phyloP scores from a whole-genome alignment of 2,797 vertebrate genomes.

The Acanthurus lineatus region DNA sequence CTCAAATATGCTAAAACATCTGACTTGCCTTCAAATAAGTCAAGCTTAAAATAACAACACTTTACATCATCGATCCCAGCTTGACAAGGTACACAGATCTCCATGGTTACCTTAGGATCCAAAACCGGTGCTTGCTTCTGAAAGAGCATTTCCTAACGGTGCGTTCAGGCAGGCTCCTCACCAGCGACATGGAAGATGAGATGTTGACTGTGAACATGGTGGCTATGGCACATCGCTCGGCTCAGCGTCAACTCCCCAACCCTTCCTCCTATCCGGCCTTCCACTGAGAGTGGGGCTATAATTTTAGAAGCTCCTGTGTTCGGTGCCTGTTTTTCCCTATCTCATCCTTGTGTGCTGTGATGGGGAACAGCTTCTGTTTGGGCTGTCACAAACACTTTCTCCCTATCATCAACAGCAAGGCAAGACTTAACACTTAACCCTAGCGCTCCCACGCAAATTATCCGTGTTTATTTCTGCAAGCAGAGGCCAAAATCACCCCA shows the following conservation, averaged over 20 bases:
- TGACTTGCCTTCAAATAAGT: constrained; percentile 41
- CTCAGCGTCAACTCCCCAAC: constrained; percentile 38
- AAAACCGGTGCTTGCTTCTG: constrained; percentile 69
- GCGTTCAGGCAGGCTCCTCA: constrained; percentile 71
- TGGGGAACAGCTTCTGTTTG: constrained; percentile 82
- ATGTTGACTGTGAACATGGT: constrained; percentile 88
- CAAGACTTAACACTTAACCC: constrained; percentile 78
- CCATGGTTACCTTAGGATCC: constrained; percentile 80
- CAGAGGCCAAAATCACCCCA: constrained; percentile 16
- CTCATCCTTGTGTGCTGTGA: constrained; percentile 79
- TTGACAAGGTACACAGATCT: constrained; percentile 61
- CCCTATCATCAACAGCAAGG: constrained; percentile 58
- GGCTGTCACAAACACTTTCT: constrained; percentile 72
- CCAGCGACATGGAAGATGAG: constrained; percentile 83
- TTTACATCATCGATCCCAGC: constrained; percentile 59
- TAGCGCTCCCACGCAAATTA: constrained; percentile 49
- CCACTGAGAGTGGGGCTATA: constrained; percentile 44
- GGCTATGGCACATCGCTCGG: constrained; percentile 52
- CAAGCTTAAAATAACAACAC: constrained; percentile 61
- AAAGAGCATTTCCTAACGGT: constrained; percentile 74
- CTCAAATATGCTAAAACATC: constrained; percentile 50
- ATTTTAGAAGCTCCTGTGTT: constrained; percentile 58
- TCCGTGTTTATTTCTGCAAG: constrained; percentile 9
- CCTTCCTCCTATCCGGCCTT: constrained; percentile 60
- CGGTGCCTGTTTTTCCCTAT: constrained; percentile 61